Evolutionary conservation across 2,888 invertebrate species (phyloP), one percentile per base, ranked within the genome.

Genomic region (Tortrix viridana): DNA sequence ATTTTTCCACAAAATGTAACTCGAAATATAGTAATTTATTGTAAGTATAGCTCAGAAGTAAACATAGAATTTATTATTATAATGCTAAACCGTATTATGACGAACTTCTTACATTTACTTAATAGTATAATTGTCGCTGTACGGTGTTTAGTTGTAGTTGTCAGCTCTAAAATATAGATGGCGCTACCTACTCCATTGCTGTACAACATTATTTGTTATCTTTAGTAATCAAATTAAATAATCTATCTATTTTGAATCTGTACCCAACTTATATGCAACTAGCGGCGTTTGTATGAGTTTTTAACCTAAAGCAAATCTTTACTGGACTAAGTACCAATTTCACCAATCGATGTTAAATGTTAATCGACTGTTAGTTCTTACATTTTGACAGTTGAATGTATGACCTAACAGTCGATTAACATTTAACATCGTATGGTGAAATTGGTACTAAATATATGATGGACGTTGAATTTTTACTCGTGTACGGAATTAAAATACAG

Each of bases 1-100:
- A 67, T 67, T 67, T 67, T 67, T 67, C 65, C 67, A 67, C 63
- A 58, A 23, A n/a, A 54, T 56, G 47, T 59, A 46, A 55, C 41
- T 52, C 49, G 47, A 57, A 59, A 47, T 43, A 61, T 44, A 67
- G 65, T 50, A 50, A 56, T 22, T 54, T 48, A 48, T 55, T 23
- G 12, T 54, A 50, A 61, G 55, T 12, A 53, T 53, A 55, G 49
- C 55, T 56, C 50, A 49, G 38, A 54, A 47, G 20, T 53, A 41
- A 46, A 60, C 23, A 57, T 43, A 60, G 43, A 54, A 44, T 49
- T 64, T 64, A 48, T 48, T 53, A 47, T 18, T 23, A 19, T 47
- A 59, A 43, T 50, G 44, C 16, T 14, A 5, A 26, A 43, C 3
- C n/a, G 12, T 46, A 56, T 47, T 49, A 20, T 18, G 18, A 32